A percentile compares a stretch with the other conserved stretches of the same genome.
phyloP scores from a whole-genome alignment of 2,888 invertebrate genomes.

The Meliscaeva auricollis region DNA sequence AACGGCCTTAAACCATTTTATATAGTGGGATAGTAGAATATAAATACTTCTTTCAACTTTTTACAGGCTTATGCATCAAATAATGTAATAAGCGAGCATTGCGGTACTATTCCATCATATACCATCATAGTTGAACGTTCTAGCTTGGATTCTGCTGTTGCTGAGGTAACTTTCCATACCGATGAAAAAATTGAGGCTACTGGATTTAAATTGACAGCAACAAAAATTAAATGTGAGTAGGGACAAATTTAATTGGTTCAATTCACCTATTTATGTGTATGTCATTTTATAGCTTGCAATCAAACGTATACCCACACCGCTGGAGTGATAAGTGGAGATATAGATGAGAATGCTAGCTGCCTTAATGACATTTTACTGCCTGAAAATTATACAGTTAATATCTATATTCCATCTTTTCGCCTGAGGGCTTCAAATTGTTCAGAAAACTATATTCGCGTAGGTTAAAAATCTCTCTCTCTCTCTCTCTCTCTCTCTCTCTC shows the following conservation, averaged over 20 bases:
- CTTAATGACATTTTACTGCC: constrained; percentile 88
- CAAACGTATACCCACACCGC: constrained; percentile 87
- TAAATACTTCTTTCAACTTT: background rate
- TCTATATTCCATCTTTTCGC: constrained; percentile 87
- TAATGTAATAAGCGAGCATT: constrained; percentile 46
- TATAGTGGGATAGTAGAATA: too few species aligned
- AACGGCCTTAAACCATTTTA: too few species aligned
- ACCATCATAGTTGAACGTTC: background rate
- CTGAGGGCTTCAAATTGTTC: constrained; percentile 77
- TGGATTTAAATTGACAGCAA: constrained; percentile 83
- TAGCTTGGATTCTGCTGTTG: background rate
- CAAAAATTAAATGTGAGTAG: constrained; percentile 84
- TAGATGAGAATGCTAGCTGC: constrained; percentile 85
- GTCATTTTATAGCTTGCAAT: constrained; percentile 80
- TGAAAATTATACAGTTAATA: constrained; percentile 88
- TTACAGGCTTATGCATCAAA: constrained; percentile 42
- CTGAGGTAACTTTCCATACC: constrained; percentile 79
- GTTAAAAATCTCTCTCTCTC: too few species aligned
- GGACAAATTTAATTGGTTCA: background rate
- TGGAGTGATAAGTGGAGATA: constrained; percentile 86
- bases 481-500: too few species aligned
- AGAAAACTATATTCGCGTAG: constrained; percentile 77
- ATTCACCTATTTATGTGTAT: too few species aligned
- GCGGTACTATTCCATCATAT: constrained; percentile 67
- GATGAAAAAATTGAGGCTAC: constrained; percentile 75